Conservation (phyloP, 2,888 invertebrate genomes). For the Drosophila paracracens region DNA sequence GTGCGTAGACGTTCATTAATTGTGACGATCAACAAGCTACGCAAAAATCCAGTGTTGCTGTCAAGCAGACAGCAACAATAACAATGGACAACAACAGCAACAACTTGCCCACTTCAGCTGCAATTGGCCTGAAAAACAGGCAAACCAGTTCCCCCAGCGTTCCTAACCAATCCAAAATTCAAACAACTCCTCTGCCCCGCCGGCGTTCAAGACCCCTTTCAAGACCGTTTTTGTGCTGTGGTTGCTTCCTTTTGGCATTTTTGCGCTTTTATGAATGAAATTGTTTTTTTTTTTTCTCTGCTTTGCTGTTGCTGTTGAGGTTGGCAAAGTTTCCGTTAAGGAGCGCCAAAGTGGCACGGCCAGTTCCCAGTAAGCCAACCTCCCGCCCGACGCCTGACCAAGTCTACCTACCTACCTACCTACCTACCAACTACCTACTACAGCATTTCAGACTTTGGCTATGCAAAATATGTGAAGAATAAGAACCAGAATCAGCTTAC, state of each 20-base stretch:
- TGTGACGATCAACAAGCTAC: conserved; percentile 83
- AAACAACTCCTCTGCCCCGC: background rate
- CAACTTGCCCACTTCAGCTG: conserved; percentile 34
- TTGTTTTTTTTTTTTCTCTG: conserved; percentile 42
- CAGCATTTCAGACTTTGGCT: conserved; percentile 23
- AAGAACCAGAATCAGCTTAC: conserved; percentile 43
- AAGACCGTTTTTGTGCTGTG: conserved; percentile 49
- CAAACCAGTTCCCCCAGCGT: conserved; percentile 47
- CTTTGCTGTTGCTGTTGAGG: conserved; percentile 60
- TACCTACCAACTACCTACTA: background rate
- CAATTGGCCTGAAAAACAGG: conserved; percentile 56
- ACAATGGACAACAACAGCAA: conserved; percentile 45
- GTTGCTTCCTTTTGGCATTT: conserved; percentile 76
- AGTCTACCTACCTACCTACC: background rate
- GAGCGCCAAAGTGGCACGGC: conserved; percentile 76
- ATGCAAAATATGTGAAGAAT: conserved; percentile 48
- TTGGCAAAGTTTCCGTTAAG: conserved; percentile 76
- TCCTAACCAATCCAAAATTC: conserved; percentile 37
- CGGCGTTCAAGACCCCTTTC: background rate
- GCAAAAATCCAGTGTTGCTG: conserved; percentile 63
- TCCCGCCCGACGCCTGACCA: background rate
- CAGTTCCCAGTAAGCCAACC: conserved; percentile 45
- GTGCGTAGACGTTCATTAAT: conserved; percentile 82
- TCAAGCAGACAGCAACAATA: conserved; percentile 43
- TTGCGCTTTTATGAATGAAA: conserved; percentile 79